Percentiles rank a stretch among this genome's conserved stretches.
These are phyloP conservation scores for Nematolebias whitei DNA, from an alignment of 2,113 vertebrate species.

Conservation along the genomic window DNA sequence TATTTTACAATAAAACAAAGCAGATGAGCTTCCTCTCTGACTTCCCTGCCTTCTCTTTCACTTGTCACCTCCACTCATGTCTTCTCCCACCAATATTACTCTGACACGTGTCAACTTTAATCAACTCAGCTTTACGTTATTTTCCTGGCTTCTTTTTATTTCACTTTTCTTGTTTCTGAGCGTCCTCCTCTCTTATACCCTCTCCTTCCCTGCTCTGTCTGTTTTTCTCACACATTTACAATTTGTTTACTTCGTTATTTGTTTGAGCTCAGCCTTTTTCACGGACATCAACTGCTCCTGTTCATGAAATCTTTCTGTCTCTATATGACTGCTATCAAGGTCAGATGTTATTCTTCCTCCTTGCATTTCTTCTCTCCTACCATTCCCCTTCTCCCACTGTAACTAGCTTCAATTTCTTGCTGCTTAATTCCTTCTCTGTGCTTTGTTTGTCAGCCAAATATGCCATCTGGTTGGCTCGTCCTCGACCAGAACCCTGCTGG, in stretches of 20 bases:
- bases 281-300: slow-evolving; percentile 11
- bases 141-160: neutral
- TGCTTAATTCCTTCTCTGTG: slow-evolving; percentile 22
- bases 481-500: slow-evolving; percentile 30
- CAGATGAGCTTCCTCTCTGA: neutral
- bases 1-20: too few relatives aligned
- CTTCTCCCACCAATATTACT: slow-evolving; percentile 29
- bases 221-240: neutral
- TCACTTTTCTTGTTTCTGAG: neutral
- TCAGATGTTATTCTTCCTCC: slow-evolving; percentile 40
- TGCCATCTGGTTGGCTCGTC: slow-evolving; percentile 58
- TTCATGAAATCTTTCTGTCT: slow-evolving; percentile 26
- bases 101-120: slow-evolving; percentile 22
- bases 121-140: neutral
- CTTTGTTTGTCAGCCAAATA: slow-evolving; percentile 35
- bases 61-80: neutral
- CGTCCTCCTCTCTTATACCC: neutral
- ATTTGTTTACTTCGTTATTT: slow-evolving; percentile 23
- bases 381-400: slow-evolving; percentile 8
- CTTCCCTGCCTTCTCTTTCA: slow-evolving; percentile 9
- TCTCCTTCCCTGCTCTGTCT: neutral
- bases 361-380: neutral
- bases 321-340: slow-evolving; percentile 25
- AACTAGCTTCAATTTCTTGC: slow-evolving; percentile 8
- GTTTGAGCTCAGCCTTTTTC: slow-evolving; percentile 10